These are phyloP conservation scores for Esperia sulphurella DNA, from an alignment of 2,888 invertebrate genomes.

Conservation along the genomic window DNA sequence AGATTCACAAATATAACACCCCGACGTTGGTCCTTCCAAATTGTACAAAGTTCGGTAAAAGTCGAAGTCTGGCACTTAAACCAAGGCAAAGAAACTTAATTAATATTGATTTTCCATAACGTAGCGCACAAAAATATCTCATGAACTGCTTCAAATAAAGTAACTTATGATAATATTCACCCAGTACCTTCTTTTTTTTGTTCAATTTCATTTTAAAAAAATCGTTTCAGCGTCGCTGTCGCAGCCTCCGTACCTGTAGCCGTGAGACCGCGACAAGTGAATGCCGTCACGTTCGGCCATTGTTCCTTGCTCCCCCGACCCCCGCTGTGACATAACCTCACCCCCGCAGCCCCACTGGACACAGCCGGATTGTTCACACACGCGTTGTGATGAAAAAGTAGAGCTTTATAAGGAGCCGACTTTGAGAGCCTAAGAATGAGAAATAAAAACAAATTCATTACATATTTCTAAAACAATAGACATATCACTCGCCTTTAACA, in stretches of 20 bases:
- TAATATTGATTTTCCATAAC: no score
- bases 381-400: conserved; percentile 9
- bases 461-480: no score
- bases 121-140: no score
- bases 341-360: conserved; percentile 10
- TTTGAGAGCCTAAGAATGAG: background rate
- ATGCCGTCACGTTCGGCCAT: conserved; percentile 74
- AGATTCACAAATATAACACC: no score
- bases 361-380: conserved; percentile 22
- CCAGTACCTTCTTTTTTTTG: background rate
- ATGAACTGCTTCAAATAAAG: no score
- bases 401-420: background rate
- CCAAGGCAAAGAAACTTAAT: no score
- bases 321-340: conserved; percentile 15
- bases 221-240: conserved; percentile 2
- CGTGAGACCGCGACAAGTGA: conserved; percentile 67
- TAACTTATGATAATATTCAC: no score
- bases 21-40: no score
- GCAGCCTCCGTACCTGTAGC: conserved; percentile 40
- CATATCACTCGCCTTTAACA: no score
- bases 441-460: background rate
- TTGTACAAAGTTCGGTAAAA: no score
- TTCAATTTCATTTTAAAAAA: background rate
- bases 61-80: no score
- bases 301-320: conserved; percentile 44